Evolutionary conservation across 1,140 invertebrate genomes (phyloP).

Genomic region (Panonychus citri): DNA sequence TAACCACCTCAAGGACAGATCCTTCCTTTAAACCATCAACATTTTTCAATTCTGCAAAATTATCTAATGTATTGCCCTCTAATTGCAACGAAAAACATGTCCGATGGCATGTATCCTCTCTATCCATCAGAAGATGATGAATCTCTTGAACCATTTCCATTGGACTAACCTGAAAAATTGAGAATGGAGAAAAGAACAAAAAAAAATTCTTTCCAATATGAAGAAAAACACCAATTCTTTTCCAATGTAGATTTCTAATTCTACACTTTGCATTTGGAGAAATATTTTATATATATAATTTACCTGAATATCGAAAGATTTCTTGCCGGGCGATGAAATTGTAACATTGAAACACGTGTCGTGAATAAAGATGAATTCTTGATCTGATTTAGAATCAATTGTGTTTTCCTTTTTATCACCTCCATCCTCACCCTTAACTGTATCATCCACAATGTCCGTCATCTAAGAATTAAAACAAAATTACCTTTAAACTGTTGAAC

Average conservation of each 20-base stretch:
- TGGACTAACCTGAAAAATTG: constrained; percentile 49
- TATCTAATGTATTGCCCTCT: constrained; percentile 76
- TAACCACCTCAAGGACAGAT: constrained; percentile 60
- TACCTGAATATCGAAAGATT: constrained; percentile 74
- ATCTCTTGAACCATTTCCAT: constrained; percentile 98
- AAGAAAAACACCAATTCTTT: too few relatives aligned
- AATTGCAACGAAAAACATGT: constrained; percentile 93
- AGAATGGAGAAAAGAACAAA: background rate
- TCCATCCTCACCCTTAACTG: too few relatives aligned
- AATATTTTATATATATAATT: constrained; percentile 10
- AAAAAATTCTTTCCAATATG: background rate
- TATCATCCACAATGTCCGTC: too few relatives aligned
- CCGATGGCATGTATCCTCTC: constrained; percentile 88
- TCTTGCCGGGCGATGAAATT: constrained; percentile 62
- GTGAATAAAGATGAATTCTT: constrained; percentile 56
- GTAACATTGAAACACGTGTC: constrained; percentile 73
- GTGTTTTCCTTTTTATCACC: too few relatives aligned
- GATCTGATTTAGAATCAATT: constrained; percentile 4
- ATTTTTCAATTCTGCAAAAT: constrained; percentile 90
- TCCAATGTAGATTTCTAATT: too few relatives aligned
- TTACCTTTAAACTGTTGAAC: too few relatives aligned
- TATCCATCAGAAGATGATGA: constrained; percentile 87
- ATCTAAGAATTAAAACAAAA: too few relatives aligned
- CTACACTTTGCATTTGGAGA: background rate
- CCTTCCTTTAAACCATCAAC: constrained; percentile 86